Evolutionary conservation across 1,140 invertebrate genomes (phyloP).

Genomic region (Eubasilissa regina): DNA sequence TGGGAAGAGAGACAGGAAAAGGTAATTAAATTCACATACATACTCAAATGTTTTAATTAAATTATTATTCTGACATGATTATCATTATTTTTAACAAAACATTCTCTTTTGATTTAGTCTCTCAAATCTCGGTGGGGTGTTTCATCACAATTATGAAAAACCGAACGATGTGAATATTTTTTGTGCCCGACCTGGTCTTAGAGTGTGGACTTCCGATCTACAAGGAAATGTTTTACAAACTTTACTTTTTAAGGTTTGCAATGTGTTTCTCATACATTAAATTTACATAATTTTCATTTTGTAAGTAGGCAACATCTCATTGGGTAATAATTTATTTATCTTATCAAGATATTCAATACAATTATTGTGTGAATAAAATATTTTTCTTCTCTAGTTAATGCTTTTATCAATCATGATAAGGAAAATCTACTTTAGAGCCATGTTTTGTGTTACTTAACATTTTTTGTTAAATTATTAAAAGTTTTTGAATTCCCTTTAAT

Average conservation of each 20-base stretch:
- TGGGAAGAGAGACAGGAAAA: conserved; percentile 89
- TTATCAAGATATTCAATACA: no score
- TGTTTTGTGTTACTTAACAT: no score
- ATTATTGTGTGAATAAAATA: no score
- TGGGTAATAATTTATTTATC: no score
- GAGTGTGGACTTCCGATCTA: conserved; percentile 86
- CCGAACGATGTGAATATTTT: conserved; percentile 75
- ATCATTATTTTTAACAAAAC: neutral
- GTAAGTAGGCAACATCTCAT: no score
- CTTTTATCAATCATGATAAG: no score
- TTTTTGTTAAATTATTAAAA: neutral
- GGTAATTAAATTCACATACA: conserved; percentile 68
- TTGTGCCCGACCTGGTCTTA: conserved; percentile 83
- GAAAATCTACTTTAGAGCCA: no score
- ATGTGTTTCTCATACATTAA: neutral
- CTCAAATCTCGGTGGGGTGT: conserved; percentile 78
- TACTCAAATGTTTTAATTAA: no score
- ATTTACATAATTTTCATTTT: no score
- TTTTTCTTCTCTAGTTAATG: no score
- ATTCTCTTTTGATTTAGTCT: conserved; percentile 69
- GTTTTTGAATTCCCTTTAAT: conserved; percentile 29
- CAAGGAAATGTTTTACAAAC: conserved; percentile 87
- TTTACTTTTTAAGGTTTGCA: conserved; percentile 83
- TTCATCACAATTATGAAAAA: conserved; percentile 74
- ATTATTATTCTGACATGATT: no score